Evolutionary conservation across 2,888 invertebrate genomes (phyloP), one percentile per base, ranked within the genome.

Genomic region (Antitype chi): DNA sequence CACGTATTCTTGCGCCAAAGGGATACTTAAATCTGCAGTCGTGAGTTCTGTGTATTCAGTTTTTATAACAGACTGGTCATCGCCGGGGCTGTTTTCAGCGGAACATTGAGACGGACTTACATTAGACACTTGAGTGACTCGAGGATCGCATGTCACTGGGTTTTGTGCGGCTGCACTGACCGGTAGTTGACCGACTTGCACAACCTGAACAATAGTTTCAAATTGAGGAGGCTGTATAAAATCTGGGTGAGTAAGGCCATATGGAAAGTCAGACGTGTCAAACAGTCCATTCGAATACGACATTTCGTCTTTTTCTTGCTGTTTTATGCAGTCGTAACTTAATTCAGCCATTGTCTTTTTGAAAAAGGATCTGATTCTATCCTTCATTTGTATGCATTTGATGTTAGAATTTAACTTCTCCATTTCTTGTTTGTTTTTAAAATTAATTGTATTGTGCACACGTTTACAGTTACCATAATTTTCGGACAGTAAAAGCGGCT

Each of bases 161-260:
- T 96, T 96, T 90, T 96, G 96, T 3, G 95, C 96, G n/a, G 94
- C 91, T 55, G 95, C 94, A 82, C 94, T 96, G 1, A 96, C 96
- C 13, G 96, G 95, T 63, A 95, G 81, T 82, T 96, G 96, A 1
- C 96, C 97, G 4, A 97, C 95, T 90, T 97, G 97, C 0, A 97
- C 97, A 2, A 97, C 97, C 90, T 97, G 97, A 1, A 97, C 97
- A 13, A 97, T 94, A 13, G 90, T 73, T 82, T 94, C 90, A 52
- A 89, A 73, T 89, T 95, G 91, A 88, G 94, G 79, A 2, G 98
- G 97, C 59, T 96, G 95, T 80, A 98, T 97, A 95, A 97, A 97
- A 80, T 97, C 97, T 66, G 97, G 93, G 67, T 97, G 74, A 20
- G 86, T 87, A 8, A 92, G 83, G 53, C 85, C 89, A 67, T 85